A percentile compares a stretch with the other conserved stretches of the same genome.
phyloP scores from a whole-genome alignment of 2,113 vertebrate genomes.

The Gallinago media region DNA sequence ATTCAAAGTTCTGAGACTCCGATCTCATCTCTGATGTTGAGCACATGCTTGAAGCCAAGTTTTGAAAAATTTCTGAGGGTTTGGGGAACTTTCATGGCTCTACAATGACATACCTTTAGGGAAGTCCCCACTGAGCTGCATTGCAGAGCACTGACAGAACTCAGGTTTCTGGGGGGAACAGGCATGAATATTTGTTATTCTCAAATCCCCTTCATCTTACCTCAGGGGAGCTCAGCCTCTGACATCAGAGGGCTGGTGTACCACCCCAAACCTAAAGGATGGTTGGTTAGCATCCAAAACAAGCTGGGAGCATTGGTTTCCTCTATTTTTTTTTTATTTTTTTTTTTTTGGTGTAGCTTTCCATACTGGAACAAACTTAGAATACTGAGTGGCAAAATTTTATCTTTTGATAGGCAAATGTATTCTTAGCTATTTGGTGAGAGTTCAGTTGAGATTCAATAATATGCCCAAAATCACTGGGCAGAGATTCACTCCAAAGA shows the following conservation, averaged over 20 bases:
- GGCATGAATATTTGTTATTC: neutral
- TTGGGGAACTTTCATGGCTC: neutral
- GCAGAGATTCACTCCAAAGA: neutral
- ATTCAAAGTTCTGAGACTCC: slow-evolving; percentile 10
- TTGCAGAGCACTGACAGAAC: neutral
- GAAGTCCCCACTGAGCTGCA: neutral
- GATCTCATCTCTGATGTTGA: neutral
- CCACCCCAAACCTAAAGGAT: neutral
- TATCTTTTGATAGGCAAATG: neutral
- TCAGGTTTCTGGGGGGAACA: neutral
- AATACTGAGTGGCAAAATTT: neutral
- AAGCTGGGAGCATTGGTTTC: neutral
- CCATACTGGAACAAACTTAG: neutral
- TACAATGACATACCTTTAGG: neutral
- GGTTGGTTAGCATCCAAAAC: neutral
- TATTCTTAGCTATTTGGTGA: neutral
- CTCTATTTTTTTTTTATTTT: neutral
- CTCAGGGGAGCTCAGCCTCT: neutral
- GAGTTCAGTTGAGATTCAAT: neutral
- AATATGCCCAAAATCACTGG: neutral
- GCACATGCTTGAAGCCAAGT: neutral
- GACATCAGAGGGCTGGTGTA: neutral
- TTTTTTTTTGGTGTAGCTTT: neutral
- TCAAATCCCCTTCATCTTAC: neutral
- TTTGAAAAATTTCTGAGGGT: neutral